Evolutionary conservation across 1,140 invertebrate species (phyloP), one percentile per base, ranked within the genome.

Genomic region (Panagrolaimus sp.): DNA sequence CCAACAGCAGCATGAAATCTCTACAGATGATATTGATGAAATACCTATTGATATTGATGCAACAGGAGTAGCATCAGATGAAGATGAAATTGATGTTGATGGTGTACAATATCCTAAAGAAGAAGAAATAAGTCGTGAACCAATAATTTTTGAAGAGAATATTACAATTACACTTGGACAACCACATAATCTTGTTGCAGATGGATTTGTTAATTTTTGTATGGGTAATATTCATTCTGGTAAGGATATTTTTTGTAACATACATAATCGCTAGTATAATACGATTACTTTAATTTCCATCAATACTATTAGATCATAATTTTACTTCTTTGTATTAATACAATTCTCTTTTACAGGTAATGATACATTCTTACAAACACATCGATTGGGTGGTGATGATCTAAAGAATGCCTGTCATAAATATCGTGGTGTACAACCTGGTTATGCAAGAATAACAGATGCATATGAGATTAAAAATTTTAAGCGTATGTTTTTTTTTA

Each of bases 61-160:
- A 38, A 38, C 31, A 38, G 20, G 51, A n/a, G n/a, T n/a, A n/a
- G n/a, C n/a, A n/a, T n/a, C n/a, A n/a, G n/a, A n/a, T 27, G 51
- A 57, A 14, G 51, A 57, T 27, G 51, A 57, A 57, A 57, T 57
- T 27, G 51, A 57, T 27, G 51, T 57, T 5, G 51, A 57, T 13
- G 51, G 51, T 11, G 51, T 57, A 11, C n/a, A 57, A 11, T 57
- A 57, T 57, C 20, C 51, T 11, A 57, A 20, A 1, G n/a, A 20
- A 20, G 51, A 57, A 25, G 51, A 57, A 5, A 25, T 57, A 27
- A 25, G 20, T 9, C n/a, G n/a, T 20, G 51, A 57, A 20, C 51
- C 51, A 11, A 27, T 57, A 1, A 16, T 57, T 8, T 57, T 57
- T 27, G 51, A 57, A 27, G 9, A 57, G 4, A 57, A 25, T 25